A percentile compares a stretch with the other conserved stretches of the same genome.
Conservation (phyloP, 2,113 vertebrate species). For the Candoia aspera region DNA sequence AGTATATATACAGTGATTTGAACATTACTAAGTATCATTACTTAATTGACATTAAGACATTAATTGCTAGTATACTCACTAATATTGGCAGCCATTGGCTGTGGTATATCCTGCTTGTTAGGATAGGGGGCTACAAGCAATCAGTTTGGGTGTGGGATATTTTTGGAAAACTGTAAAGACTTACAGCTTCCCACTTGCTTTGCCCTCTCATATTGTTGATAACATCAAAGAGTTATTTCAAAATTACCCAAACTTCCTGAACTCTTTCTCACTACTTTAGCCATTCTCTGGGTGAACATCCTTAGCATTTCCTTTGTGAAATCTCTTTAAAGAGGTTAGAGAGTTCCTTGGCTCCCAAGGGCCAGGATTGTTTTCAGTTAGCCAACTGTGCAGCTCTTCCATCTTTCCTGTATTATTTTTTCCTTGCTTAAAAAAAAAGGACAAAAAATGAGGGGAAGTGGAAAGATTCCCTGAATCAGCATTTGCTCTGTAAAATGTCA, state of each 20-base stretch:
- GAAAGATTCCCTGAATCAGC: not conserved
- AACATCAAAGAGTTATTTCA: not conserved
- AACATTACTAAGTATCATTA: not conserved
- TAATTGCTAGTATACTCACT: not conserved
- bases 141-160: not conserved
- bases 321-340: not conserved
- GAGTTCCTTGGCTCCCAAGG: not conserved
- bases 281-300: not conserved
- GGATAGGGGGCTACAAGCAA: not conserved
- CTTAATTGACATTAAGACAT: not conserved
- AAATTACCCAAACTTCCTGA: not conserved
- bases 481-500: not conserved
- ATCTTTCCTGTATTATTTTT: not conserved
- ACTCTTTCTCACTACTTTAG: not conserved
- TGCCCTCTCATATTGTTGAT: not conserved
- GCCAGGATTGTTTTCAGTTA: not conserved
- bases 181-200: not conserved
- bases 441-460: not conserved
- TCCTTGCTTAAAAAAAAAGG: not conserved
- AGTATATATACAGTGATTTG: not conserved
- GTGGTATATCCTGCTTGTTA: not conserved
- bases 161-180: not conserved
- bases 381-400: not conserved
- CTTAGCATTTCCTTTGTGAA: not conserved
- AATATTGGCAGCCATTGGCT: not conserved